Evolutionary conservation across 2,113 vertebrate genomes (phyloP), one percentile per base, ranked within the genome.

Genomic region (Herpailurus yagouaroundi): DNA sequence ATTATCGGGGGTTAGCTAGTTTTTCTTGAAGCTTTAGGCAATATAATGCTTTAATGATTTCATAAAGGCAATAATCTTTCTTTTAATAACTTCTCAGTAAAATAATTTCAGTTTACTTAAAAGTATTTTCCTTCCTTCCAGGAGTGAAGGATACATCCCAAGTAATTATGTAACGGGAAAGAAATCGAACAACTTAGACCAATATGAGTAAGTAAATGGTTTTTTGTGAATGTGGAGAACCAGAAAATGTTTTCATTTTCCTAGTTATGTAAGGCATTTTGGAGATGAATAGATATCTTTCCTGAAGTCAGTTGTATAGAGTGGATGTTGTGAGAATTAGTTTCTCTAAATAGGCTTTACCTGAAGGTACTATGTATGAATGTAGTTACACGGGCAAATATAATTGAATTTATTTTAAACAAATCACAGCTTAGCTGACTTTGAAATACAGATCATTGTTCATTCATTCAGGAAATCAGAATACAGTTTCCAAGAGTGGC

Each of bases 81-180:
- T 81, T 86, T 71, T 79, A 57, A 76, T 66, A 91, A 93, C 5
- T 9, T 94, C 14, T 68, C 36, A 84, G 19, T 82, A 84, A 95
- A 90, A n/a, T 57, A 86, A 64, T 90, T 80, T 94, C 13, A 88
- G 16, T 94, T 79, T 97, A 57, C 57, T 87, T 90, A 66, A 15
- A 15, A 68, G 25, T 93, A 36, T 93, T 93, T 79, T 96, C 98
- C 55, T 96, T 96, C 16, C 73, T 98, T 98, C 69, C 98, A 99
- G 99, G 36, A 98, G 99, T 90, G 99, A 99, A 98, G 99, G 99
- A 16, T 99, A 99, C 98, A 99, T 99, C 95, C 99, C 99, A 91
- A 99, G 99, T 98, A 99, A 99, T 98, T 99, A 99, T 18, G 99
- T 99, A 63, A 99, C 99, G 3, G 99, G 99, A 98, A 99, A 99